A percentile compares a stretch with the other conserved stretches of the same genome.
These are phyloP conservation scores for Spea hammondii DNA, from an alignment of 2,797 vertebrate genomes.

Conservation along the genomic window DNA sequence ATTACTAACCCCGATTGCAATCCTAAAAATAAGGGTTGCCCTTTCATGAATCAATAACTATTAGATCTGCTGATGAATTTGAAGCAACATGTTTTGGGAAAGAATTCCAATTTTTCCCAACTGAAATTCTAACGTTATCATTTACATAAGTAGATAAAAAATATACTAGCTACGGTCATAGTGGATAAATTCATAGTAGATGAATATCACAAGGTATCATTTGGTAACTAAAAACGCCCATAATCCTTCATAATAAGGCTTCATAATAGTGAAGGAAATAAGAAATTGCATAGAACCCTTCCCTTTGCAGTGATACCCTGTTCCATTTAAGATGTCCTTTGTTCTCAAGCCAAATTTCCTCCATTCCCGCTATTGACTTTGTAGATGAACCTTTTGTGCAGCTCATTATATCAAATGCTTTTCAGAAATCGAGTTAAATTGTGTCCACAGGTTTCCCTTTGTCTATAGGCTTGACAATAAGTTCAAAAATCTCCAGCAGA, in stretches of 20 bases:
- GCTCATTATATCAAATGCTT: slow-evolving; percentile 53
- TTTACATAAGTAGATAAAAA: slow-evolving; percentile 28
- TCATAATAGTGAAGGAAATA: slow-evolving; percentile 26
- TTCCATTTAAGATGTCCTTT: slow-evolving; percentile 33
- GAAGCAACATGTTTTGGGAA: slow-evolving; percentile 15
- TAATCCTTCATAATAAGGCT: background rate
- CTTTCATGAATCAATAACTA: slow-evolving; percentile 27
- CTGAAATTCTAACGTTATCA: slow-evolving; percentile 1
- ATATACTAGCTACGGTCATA: background rate
- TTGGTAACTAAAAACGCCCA: background rate
- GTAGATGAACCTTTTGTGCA: slow-evolving; percentile 45
- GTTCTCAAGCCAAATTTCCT: slow-evolving; percentile 43
- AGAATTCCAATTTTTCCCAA: slow-evolving; percentile 27
- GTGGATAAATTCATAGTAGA: background rate
- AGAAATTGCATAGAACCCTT: slow-evolving; percentile 20
- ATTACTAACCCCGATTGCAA: slow-evolving; percentile 38
- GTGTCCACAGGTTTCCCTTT: slow-evolving; percentile 46
- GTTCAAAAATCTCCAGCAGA: slow-evolving; percentile 51
- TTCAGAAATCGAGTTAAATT: slow-evolving; percentile 51
- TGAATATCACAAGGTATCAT: background rate
- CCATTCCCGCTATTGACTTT: slow-evolving; percentile 47
- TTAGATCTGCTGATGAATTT: slow-evolving; percentile 22
- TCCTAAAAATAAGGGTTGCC: slow-evolving; percentile 33
- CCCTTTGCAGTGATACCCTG: slow-evolving; percentile 19
- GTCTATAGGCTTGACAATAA: slow-evolving; percentile 50